Evolutionary conservation across 2,113 vertebrate species (phyloP).

Genomic region (Calidris pugnax): DNA sequence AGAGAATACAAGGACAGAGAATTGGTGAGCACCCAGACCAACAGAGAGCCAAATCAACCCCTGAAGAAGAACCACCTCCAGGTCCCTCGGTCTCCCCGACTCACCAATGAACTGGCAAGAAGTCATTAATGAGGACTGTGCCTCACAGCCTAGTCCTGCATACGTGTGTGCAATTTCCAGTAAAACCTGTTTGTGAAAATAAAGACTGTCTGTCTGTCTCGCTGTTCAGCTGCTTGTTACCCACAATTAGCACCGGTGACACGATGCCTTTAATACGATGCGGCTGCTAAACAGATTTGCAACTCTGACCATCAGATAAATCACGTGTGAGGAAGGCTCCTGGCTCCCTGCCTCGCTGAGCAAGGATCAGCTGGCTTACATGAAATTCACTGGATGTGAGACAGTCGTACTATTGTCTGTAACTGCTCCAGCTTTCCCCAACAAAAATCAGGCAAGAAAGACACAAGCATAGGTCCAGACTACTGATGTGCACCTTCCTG

Average conservation of each 20-base stretch:
- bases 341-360: background rate
- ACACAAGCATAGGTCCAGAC: background rate
- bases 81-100: background rate
- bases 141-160: background rate
- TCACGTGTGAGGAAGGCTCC: background rate
- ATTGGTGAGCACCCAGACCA: background rate
- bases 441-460: background rate
- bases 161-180: background rate
- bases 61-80: background rate
- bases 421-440: background rate
- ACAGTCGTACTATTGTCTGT: background rate
- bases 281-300: conserved; percentile 4
- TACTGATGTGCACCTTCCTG: background rate
- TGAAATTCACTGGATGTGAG: background rate
- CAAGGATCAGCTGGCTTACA: conserved; percentile 1
- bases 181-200: background rate
- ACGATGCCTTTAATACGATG: background rate
- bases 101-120: background rate
- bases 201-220: background rate
- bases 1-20: background rate
- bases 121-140: background rate
- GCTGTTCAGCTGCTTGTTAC: background rate
- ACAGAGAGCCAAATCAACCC: background rate
- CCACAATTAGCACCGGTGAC: background rate
- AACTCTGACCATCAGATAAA: background rate